A percentile compares a stretch with the other conserved stretches of the same genome.
Conservation (phyloP, 1,140 invertebrate species). For the Hirudo medicinalis region DNA sequence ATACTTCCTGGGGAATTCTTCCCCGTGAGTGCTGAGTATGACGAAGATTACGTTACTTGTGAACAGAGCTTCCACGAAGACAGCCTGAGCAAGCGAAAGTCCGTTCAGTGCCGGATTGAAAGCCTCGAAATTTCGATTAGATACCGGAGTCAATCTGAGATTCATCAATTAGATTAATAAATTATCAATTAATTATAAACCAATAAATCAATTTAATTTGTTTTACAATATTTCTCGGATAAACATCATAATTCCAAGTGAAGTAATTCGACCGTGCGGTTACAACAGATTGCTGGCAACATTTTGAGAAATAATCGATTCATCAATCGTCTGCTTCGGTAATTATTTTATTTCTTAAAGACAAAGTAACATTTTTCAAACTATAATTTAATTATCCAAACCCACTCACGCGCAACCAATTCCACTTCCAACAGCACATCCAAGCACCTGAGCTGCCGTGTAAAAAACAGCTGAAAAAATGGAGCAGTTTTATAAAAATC, state of each 20-base stretch:
- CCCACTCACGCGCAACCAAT: conserved; percentile 4
- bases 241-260: no score
- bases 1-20: not conserved
- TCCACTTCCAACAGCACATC: conserved; percentile 5
- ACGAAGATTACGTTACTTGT: not conserved
- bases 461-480: not conserved
- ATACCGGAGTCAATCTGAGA: not conserved
- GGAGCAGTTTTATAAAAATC: not conserved
- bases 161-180: no score
- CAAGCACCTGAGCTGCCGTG: not conserved
- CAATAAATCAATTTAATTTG: no score
- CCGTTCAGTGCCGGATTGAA: not conserved
- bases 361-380: no score
- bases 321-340: no score
- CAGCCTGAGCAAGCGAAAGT: not conserved
- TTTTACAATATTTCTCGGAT: no score
- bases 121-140: not conserved
- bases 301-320: no score
- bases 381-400: not conserved
- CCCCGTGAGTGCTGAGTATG: not conserved
- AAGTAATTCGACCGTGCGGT: no score
- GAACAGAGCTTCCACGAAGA: conserved; percentile 7
- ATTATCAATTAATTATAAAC: no score
- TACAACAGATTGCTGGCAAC: no score
- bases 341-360: no score